Evolutionary conservation across 2,888 invertebrate species (phyloP).

Genomic region (Parelbella ahira): DNA sequence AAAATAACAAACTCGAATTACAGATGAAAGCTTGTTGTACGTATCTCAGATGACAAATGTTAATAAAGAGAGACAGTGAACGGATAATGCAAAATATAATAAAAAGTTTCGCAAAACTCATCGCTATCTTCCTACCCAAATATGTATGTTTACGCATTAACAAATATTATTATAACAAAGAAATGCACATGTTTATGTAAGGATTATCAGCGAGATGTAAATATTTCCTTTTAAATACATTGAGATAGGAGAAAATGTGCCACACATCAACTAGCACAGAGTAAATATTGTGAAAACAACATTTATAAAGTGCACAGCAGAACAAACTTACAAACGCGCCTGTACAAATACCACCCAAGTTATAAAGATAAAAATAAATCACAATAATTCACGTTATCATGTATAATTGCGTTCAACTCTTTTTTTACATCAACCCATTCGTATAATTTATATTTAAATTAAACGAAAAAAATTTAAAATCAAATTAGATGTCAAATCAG

Average conservation of each 20-base stretch:
- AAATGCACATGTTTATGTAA: constrained; percentile 12
- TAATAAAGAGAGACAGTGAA: constrained; percentile 18
- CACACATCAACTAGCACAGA: constrained; percentile 1
- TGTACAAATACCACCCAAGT: background rate
- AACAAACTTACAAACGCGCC: background rate
- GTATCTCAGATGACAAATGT: constrained; percentile 4
- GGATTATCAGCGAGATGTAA: constrained; percentile 13
- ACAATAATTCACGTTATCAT: background rate
- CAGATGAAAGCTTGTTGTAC: constrained; percentile 4
- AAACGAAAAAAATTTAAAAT: too few relatives aligned
- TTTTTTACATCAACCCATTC: too few relatives aligned
- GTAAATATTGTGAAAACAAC: constrained; percentile 16
- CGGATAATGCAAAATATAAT: background rate
- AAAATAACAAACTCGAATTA: constrained; percentile 10
- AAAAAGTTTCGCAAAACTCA: constrained; percentile 12
- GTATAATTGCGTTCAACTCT: background rate
- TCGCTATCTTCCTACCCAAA: constrained; percentile 9
- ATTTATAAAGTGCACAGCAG: constrained; percentile 9
- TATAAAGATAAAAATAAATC: constrained; percentile 4
- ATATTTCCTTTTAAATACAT: constrained; percentile 17
- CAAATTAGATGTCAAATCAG: too few relatives aligned
- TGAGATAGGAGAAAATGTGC: constrained; percentile 15
- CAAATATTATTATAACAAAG: constrained; percentile 12
- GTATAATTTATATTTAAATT: too few relatives aligned
- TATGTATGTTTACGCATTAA: constrained; percentile 9